Percentiles rank a stretch among this genome's conserved stretches.
phyloP scores from a whole-genome alignment of 2,113 vertebrate genomes.

The Zingel zingel region DNA sequence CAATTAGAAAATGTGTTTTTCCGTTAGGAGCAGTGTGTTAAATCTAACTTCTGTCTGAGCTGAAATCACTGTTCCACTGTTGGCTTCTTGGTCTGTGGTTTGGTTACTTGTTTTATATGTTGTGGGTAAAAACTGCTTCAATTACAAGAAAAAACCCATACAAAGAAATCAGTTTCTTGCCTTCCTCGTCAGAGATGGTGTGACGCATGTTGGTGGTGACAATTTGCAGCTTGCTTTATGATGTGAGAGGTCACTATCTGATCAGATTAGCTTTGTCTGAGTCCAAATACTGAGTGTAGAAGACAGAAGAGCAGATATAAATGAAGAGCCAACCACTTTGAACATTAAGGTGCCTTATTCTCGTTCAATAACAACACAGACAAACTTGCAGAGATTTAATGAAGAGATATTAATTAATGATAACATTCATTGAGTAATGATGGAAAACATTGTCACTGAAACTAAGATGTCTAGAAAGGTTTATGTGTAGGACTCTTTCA shows the following conservation, averaged over 20 bases:
- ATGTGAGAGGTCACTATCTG: neutral
- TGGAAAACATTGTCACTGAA: conserved; percentile 18
- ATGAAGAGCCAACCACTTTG: too few relatives aligned
- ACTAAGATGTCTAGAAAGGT: conserved; percentile 28
- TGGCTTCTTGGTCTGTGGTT: conserved; percentile 69
- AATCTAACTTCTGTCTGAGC: neutral
- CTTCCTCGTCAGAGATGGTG: neutral
- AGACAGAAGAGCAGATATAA: neutral
- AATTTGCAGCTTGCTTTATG: neutral
- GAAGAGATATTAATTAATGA: neutral
- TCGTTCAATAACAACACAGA: neutral
- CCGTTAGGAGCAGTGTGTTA: neutral
- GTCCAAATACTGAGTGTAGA: too few relatives aligned
- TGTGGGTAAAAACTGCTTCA: conserved; percentile 39
- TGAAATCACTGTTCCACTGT: conserved; percentile 44
- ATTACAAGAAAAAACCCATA: conserved; percentile 20
- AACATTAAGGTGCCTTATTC: neutral
- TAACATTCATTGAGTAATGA: neutral
- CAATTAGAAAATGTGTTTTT: neutral
- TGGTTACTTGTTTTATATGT: conserved; percentile 43
- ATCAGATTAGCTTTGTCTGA: neutral
- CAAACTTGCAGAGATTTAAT: conserved; percentile 13
- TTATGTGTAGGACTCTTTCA: conserved; percentile 33
- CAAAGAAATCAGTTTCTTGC: neutral
- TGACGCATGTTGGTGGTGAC: neutral